These are phyloP conservation scores for Arizona elegans DNA, from an alignment of 2,113 vertebrate species.

Conservation along the genomic window DNA sequence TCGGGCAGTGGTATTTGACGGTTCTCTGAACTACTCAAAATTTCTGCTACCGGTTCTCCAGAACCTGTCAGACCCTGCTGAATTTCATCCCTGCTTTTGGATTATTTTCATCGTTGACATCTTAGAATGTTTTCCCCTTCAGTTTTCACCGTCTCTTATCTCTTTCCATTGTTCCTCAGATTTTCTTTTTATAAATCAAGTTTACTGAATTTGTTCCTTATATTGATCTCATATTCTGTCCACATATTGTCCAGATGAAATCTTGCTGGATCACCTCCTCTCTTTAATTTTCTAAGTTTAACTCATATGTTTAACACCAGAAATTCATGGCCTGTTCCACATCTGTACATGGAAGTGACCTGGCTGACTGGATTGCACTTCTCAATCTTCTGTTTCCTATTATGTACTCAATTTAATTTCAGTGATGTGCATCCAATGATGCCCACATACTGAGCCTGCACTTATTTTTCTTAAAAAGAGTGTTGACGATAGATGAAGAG, in stretches of 20 bases:
- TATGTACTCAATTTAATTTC: background rate
- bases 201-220: background rate
- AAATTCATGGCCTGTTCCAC: background rate
- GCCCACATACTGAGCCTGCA: background rate
- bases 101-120: background rate
- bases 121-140: background rate
- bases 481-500: background rate
- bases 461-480: background rate
- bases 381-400: background rate
- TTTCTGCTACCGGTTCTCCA: too few relatives aligned
- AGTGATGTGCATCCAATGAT: background rate
- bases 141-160: background rate
- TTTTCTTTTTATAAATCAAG: background rate
- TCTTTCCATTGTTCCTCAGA: background rate
- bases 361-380: background rate
- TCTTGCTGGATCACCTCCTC: background rate
- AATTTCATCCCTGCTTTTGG: too few relatives aligned
- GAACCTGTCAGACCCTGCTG: too few relatives aligned
- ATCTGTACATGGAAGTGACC: background rate
- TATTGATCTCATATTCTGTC: background rate
- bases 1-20: too few relatives aligned
- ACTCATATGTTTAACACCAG: background rate
- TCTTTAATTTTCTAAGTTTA: background rate
- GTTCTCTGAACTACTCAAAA: too few relatives aligned
- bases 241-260: background rate